Base-by-base conservation (phyloP, 2,113 vertebrate genomes). In the Xenotilapia caudafasciata region DNA sequence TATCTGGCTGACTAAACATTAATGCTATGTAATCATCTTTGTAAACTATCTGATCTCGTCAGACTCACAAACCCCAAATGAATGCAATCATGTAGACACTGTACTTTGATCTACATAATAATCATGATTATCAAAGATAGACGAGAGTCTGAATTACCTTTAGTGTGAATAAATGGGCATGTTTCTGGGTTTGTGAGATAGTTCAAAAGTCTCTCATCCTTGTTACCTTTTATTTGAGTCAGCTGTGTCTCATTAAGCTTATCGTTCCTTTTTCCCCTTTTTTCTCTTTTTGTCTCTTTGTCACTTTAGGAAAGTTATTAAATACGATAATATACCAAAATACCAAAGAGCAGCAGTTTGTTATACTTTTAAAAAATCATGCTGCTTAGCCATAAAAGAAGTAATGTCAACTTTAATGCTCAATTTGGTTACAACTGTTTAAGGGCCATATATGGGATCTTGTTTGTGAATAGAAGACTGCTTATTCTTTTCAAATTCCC, bases 161-260 rank as follows among this genome's bases (percentile, higher is more conserved):
- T 17, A 58, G 23, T 40, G 62, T 77, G 62, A 45, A 12, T 31
- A 45, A 9, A 15, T 28, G 54, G 77, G n/a, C 9, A 7, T 68
- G 26, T 68, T 35, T 83, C 40, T 82, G 79, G 56, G 68, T 65
- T 83, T 77, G 55, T 83, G 83, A 84, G 75, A 49, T 47, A 11
- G 28, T 55, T 84, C 31, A 19, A 10, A 75, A 54, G 19, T 54
- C n/a, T 87, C 83, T 87, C 80, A 83, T 87, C 8, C 73, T 70
- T 33, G 42, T 58, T 6, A 7, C 79, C 53, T 53, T 42, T 19
- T 49, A 7, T 19, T 49, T 31, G 42, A 77, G 26, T 12, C 42
- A 49, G 45, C 21, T 21, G 31, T 51, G 31, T 68, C 23, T 54
- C 19, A 21, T 40, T 9, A 19, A 54, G 21, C 9, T 33, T 9